Conservation (phyloP, 1,140 invertebrate genomes). For the Eriosoma lanigerum region DNA sequence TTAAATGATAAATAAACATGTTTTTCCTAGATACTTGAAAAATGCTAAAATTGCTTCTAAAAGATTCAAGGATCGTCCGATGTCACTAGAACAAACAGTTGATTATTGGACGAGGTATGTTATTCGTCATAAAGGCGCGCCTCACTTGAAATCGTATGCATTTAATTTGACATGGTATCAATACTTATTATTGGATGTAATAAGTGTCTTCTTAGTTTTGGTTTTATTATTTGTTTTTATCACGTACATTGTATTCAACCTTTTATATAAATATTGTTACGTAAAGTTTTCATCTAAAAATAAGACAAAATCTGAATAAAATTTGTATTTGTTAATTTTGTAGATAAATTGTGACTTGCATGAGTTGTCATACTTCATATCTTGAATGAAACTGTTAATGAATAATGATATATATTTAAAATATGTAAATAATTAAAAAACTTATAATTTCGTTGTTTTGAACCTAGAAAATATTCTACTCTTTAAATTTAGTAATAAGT, state of each 20-base stretch:
- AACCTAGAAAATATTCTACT: not conserved
- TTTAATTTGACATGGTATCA: conserved; percentile 62
- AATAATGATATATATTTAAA: too few species aligned
- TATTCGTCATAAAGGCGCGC: conserved; percentile 67
- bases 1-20: too few species aligned
- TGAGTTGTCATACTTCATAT: too few species aligned
- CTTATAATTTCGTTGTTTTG: too few species aligned
- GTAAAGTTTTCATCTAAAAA: not conserved
- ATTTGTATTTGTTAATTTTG: too few species aligned
- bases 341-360: too few species aligned
- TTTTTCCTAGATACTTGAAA: conserved; percentile 57
- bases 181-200: conserved; percentile 59
- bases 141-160: conserved; percentile 66
- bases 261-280: not conserved
- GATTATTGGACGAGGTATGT: conserved; percentile 76
- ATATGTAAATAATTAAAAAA: not conserved
- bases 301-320: not conserved
- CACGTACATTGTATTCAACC: not conserved
- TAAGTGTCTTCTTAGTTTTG: not conserved
- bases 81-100: conserved; percentile 66
- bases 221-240: not conserved
- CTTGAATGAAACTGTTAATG: too few species aligned
- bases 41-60: conserved; percentile 57
- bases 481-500: too few species aligned
- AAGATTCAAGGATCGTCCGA: conserved; percentile 66